Evolutionary conservation across 2,797 vertebrate genomes (phyloP).

Genomic region (Momotus momota): DNA sequence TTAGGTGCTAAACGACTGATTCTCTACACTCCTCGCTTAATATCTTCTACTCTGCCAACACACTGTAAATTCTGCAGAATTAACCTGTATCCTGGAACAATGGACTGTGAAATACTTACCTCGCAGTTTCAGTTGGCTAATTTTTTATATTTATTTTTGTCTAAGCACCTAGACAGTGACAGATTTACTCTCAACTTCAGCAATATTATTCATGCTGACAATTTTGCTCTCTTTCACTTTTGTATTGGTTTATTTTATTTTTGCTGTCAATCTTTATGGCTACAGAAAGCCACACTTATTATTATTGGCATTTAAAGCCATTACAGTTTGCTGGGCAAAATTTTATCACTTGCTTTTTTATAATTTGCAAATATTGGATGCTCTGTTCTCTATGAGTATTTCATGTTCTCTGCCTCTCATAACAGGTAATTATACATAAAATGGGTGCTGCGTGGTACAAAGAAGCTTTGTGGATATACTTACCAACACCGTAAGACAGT

Average conservation of each 20-base stretch:
- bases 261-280: background rate
- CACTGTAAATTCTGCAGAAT: background rate
- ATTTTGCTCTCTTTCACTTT: conserved; percentile 2
- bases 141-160: background rate
- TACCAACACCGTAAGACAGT: background rate
- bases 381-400: background rate
- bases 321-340: background rate
- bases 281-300: background rate
- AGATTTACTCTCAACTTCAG: background rate
- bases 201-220: background rate
- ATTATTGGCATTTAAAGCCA: background rate
- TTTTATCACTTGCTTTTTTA: background rate
- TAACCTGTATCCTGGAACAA: background rate
- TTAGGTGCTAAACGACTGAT: background rate
- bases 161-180: background rate
- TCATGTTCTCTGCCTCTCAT: background rate
- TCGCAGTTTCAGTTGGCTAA: background rate
- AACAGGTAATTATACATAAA: background rate
- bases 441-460: background rate
- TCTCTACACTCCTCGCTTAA: background rate
- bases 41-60: background rate
- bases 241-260: background rate
- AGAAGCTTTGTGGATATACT: background rate
- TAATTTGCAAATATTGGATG: background rate
- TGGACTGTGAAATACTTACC: background rate